Evolutionary conservation across 2,797 vertebrate genomes (phyloP).

Genomic region (Delichon dasypus): DNA sequence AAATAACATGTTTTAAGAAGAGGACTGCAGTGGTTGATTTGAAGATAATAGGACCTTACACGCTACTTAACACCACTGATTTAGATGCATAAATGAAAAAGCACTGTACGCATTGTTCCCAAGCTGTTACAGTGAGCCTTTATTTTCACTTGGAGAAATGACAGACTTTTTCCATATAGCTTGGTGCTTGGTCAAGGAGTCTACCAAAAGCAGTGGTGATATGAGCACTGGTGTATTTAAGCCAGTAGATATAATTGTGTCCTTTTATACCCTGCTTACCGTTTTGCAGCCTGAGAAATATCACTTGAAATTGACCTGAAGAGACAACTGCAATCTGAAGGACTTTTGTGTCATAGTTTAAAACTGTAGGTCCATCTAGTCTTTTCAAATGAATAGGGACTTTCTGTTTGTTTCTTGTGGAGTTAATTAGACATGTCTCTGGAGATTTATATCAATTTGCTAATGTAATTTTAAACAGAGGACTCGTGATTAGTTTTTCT

Average conservation of each 20-base stretch:
- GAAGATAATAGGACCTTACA: neutral
- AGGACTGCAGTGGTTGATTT: neutral
- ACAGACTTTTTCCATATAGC: neutral
- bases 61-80: neutral
- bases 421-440: neutral
- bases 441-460: neutral
- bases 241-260: neutral
- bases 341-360: neutral
- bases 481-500: neutral
- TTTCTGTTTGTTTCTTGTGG: conserved; percentile 5
- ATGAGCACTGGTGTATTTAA: neutral
- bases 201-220: neutral
- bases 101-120: neutral
- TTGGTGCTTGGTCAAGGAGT: neutral
- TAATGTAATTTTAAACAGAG: neutral
- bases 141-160: neutral
- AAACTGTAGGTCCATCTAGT: neutral
- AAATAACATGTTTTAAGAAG: neutral
- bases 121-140: neutral
- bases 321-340: neutral
- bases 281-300: neutral
- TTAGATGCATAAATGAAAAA: neutral
- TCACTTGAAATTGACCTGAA: neutral
- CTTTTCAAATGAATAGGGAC: neutral
- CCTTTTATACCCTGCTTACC: neutral